Conservation (phyloP, 2,113 vertebrate species). For the Marmota monax region DNA sequence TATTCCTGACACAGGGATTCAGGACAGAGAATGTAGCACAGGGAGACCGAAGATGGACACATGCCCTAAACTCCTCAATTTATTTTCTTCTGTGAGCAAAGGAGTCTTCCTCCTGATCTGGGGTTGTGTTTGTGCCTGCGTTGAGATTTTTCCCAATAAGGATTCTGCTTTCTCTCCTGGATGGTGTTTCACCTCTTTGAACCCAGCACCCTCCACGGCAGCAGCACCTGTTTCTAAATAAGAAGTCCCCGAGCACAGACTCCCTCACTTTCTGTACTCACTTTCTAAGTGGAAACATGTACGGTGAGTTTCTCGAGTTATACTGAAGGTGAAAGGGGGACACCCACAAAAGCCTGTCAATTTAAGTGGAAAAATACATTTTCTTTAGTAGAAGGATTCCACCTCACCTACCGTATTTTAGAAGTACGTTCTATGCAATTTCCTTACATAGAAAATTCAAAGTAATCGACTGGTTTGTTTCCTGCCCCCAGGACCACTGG, state of each 20-base stretch:
- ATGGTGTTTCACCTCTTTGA: neutral
- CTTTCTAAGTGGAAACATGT: constrained; percentile 46
- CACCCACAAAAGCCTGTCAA: neutral
- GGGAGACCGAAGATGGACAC: fast-evolving
- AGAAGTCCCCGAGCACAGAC: neutral
- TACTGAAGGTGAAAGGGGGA: neutral
- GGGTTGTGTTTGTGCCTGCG: neutral
- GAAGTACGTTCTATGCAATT: neutral
- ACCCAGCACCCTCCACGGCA: constrained; percentile 1
- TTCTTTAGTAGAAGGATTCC: constrained; percentile 56
- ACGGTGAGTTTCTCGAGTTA: neutral
- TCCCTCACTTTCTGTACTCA: neutral
- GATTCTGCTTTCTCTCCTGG: constrained; percentile 30
- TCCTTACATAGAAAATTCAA: constrained; percentile 35
- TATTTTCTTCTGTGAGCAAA: neutral
- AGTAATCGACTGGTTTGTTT: neutral
- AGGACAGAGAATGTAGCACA: neutral
- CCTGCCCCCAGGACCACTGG: neutral
- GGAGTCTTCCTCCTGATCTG: constrained; percentile 1
- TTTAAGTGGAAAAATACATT: constrained; percentile 60
- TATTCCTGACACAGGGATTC: neutral
- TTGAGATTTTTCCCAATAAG: neutral
- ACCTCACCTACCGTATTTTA: constrained; percentile 19
- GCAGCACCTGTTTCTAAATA: constrained; percentile 69
- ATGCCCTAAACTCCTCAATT: neutral